Evolutionary conservation across 2,888 invertebrate genomes (phyloP).

Genomic region (Cephus sareptanus): DNA sequence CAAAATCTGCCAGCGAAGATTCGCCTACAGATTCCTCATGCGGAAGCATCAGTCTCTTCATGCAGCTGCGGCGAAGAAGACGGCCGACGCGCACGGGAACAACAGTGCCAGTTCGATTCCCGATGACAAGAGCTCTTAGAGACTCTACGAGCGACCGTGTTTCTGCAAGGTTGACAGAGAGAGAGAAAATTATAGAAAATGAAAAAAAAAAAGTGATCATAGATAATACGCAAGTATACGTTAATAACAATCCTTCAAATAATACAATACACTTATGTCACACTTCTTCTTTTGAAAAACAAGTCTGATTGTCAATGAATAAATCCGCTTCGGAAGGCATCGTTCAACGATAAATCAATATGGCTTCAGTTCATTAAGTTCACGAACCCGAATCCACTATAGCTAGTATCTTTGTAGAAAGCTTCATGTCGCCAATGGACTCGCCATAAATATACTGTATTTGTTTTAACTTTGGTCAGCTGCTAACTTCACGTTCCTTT

Average conservation of each 20-base stretch:
- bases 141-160: neutral
- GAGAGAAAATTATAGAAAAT: neutral
- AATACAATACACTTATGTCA: neutral
- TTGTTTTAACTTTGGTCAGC: constrained; percentile 14
- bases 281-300: neutral
- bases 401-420: neutral
- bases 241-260: neutral
- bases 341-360: neutral
- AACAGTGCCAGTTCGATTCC: neutral
- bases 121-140: neutral
- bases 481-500: neutral
- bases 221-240: neutral
- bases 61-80: constrained; percentile 2
- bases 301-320: neutral
- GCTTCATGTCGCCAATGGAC: neutral
- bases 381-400: neutral
- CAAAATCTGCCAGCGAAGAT: constrained; percentile 30
- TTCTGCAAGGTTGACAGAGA: neutral
- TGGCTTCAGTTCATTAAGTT: neutral
- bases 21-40: constrained; percentile 29
- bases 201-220: neutral
- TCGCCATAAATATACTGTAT: neutral
- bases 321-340: neutral
- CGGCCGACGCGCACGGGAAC: neutral
- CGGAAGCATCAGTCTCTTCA: constrained; percentile 26